A percentile compares a stretch with the other conserved stretches of the same genome.
phyloP scores from a whole-genome alignment of 2,888 invertebrate species.

The Nasonia oneida region DNA sequence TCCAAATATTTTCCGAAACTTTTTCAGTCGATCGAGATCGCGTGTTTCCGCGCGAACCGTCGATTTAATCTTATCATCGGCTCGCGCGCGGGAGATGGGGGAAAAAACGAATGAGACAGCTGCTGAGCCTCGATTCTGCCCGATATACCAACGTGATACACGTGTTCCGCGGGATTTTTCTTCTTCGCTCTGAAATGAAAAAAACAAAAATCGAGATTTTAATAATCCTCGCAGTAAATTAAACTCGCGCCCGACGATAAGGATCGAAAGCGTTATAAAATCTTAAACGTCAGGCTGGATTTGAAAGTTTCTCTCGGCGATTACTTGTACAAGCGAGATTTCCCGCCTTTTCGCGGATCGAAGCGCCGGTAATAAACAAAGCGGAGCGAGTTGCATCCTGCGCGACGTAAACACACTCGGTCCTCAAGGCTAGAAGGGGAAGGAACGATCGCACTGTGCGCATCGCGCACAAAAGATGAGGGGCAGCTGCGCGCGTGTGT shows the following conservation, averaged over 20 bases:
- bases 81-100: not conserved
- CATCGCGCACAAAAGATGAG: too few species aligned
- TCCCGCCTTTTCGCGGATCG: too few species aligned
- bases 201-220: too few species aligned
- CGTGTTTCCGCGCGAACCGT: not conserved
- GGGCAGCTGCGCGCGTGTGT: not conserved
- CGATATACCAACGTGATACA: not conserved
- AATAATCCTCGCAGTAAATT: too few species aligned
- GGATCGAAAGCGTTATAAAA: too few species aligned
- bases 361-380: too few species aligned
- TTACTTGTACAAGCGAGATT: too few species aligned
- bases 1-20: conserved; percentile 1
- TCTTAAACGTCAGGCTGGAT: too few species aligned
- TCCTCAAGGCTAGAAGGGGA: not conserved
- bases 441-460: not conserved
- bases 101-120: not conserved
- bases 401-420: not conserved
- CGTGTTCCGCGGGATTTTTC: not conserved
- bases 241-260: too few species aligned
- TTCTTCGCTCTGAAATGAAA: too few species aligned
- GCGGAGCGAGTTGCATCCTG: too few species aligned
- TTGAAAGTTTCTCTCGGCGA: too few species aligned
- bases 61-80: conserved; percentile 9
- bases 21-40: not conserved
- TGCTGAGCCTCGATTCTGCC: not conserved